Conservation (phyloP, 2,113 vertebrate genomes). For the Dicaeum eximium region DNA sequence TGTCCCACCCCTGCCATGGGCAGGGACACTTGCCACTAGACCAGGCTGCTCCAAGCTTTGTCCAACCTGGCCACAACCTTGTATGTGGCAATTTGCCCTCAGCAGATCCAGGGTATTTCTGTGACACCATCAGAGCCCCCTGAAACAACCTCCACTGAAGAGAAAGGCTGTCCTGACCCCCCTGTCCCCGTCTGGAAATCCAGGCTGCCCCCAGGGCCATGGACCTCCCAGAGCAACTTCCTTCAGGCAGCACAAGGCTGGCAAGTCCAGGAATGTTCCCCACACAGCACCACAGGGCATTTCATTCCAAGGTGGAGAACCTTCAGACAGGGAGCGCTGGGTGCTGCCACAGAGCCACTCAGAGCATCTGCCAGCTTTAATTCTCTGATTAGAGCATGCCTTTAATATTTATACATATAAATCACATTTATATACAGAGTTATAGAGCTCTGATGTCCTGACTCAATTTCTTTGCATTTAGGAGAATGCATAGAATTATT, state of each 20-base stretch:
- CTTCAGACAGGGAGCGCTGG: rapidly evolving
- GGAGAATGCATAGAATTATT: background rate
- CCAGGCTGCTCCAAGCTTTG: background rate
- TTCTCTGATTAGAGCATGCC: background rate
- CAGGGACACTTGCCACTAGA: background rate
- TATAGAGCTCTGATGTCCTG: background rate
- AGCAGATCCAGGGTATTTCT: background rate
- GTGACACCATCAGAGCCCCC: background rate
- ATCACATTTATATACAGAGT: no score
- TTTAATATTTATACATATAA: background rate
- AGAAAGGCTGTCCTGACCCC: background rate
- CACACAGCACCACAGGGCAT: rapidly evolving
- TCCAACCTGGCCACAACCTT: background rate
- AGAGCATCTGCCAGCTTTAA: background rate
- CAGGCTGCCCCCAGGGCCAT: background rate
- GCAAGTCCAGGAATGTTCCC: no score
- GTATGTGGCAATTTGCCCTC: background rate
- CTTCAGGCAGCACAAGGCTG: background rate
- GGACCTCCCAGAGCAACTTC: background rate
- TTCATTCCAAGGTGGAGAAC: rapidly evolving
- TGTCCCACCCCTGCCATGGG: background rate
- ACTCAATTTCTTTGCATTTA: background rate
- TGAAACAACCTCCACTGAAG: background rate
- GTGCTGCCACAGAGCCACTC: background rate
- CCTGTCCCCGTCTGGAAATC: background rate